Evolutionary conservation across 2,113 vertebrate genomes (phyloP), one percentile per base, ranked within the genome.

Genomic region (Chaetura pelagica): DNA sequence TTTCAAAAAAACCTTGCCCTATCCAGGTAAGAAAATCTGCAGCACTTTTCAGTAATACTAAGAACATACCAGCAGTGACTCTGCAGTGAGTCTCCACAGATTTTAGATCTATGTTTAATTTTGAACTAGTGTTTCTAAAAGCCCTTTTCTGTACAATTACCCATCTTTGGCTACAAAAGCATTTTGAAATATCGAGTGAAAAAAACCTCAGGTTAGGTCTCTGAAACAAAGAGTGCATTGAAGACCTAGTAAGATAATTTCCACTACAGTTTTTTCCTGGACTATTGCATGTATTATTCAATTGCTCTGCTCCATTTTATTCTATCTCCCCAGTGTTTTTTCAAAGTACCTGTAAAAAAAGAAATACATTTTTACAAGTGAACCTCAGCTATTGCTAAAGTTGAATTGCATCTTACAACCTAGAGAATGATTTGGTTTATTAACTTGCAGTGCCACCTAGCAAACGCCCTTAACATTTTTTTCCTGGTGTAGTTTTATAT

Each of bases 391-490:
- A 75, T 22, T 46, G 16, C 85, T 69, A 30, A 68, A 20, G 62
- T 4, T 49, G 58, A 77, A 34, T 4, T 48, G 38, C 48, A 48
- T 51, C 66, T 78, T 30, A 10, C 12, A 69, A 9, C 44, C 26
- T 9, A 4, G 2, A 64, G 55, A 93, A 68, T 4, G 23, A 42
- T 75, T 48, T 38, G 61, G 61, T 97, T 92, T 90, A 62, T 95
- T 86, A 96, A 87, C 92, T 84, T 82, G 91, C 78, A 97, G 95
- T 95, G 96, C 97, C 97, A 97, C 90, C 97, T 97, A 97, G 96
- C 94, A 95, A 89, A 69, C 5, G 0, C 46, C 74, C 57, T 87
- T 62, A 81, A 73, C 13, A 73, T 46, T 44, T 51, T 26, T 51
- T 29, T 67, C 4, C 63, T 54, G 16, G 26, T 40, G 30, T 6